A percentile compares a stretch with the other conserved stretches of the same genome.
These are phyloP conservation scores for Tamandua tetradactyla DNA, from an alignment of 2,797 vertebrate genomes.

Conservation along the genomic window DNA sequence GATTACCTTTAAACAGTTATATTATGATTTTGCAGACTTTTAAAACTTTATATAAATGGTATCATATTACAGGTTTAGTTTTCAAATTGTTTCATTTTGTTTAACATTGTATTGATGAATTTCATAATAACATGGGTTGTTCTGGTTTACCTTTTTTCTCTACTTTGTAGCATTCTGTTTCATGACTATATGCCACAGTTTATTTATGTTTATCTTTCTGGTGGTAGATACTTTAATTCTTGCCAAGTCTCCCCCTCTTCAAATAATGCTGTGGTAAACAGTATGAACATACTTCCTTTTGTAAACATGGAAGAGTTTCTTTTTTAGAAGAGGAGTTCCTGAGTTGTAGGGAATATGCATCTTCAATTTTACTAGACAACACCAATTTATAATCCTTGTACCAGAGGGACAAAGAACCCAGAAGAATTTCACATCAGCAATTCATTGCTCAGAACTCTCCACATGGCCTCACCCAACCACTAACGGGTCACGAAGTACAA, in stretches of 20 bases:
- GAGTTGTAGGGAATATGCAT: not conserved
- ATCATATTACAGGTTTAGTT: not conserved
- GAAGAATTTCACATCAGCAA: not conserved
- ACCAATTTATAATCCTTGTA: no score
- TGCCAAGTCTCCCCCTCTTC: not conserved
- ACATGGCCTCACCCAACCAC: not conserved
- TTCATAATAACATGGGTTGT: not conserved
- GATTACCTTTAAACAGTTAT: not conserved
- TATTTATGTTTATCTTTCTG: not conserved
- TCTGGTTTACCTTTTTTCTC: conserved; percentile 22
- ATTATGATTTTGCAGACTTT: not conserved
- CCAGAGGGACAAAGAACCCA: not conserved
- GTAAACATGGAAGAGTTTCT: not conserved
- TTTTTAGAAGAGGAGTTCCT: not conserved
- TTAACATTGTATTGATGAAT: not conserved
- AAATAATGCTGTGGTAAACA: not conserved
- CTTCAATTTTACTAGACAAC: no score
- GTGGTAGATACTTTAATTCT: not conserved
- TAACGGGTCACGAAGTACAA: not conserved
- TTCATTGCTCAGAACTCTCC: not conserved
- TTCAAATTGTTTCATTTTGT: not conserved
- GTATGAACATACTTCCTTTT: not conserved
- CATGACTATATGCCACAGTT: not conserved
- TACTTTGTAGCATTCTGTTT: not conserved
- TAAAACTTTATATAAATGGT: not conserved